Evolutionary conservation across 2,888 invertebrate genomes (phyloP).

Genomic region (Timandra comae): DNA sequence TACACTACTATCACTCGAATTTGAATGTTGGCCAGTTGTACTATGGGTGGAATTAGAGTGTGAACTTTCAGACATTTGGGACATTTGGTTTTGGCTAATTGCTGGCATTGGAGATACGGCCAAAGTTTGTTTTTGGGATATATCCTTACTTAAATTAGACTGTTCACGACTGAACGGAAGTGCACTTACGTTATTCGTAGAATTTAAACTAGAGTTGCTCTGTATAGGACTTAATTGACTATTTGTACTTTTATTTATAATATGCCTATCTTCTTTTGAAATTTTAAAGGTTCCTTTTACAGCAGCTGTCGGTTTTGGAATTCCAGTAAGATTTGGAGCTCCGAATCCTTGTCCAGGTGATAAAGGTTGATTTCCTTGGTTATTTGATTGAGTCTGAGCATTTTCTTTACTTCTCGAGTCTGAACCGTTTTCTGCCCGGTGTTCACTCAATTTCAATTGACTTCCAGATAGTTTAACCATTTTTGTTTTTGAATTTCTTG

Average conservation of each 20-base stretch:
- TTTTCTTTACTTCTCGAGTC: constrained; percentile 42
- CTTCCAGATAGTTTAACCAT: constrained; percentile 70
- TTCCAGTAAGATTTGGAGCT: constrained; percentile 74
- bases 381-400: constrained; percentile 31
- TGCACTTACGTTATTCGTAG: constrained; percentile 67
- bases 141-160: constrained; percentile 70
- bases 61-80: constrained; percentile 82
- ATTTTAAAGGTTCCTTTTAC: constrained; percentile 92
- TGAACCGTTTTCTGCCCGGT: constrained; percentile 38
- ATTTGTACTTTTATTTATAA: constrained; percentile 74
- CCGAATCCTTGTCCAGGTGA: constrained; percentile 55
- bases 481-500: constrained; percentile 53
- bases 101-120: constrained; percentile 87
- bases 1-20: constrained; percentile 84
- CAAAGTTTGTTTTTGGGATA: constrained; percentile 68
- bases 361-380: constrained; percentile 36
- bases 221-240: constrained; percentile 76
- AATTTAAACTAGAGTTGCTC: constrained; percentile 76
- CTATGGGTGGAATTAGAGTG: constrained; percentile 77
- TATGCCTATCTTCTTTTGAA: constrained; percentile 74
- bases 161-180: constrained; percentile 70
- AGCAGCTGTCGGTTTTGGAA: constrained; percentile 94
- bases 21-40: constrained; percentile 81
- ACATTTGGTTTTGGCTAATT: constrained; percentile 44
- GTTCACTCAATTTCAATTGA: constrained; percentile 60